Evolutionary conservation across 2,797 vertebrate species (phyloP).

Genomic region (Otolemur crassicaudatus): DNA sequence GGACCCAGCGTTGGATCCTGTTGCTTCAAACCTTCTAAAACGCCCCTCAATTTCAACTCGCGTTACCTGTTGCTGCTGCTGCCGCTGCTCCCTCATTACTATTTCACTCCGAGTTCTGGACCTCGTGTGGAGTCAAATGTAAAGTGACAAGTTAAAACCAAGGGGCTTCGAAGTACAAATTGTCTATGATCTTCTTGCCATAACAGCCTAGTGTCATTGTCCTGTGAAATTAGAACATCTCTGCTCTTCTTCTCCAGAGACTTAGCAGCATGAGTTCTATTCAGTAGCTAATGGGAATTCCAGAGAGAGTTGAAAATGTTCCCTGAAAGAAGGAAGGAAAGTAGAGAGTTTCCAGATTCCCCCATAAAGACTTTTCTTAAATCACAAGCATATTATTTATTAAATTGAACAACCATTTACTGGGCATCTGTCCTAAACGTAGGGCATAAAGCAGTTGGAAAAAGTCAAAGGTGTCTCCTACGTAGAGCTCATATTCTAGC

Average conservation of each 20-base stretch:
- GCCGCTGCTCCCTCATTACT: conserved; percentile 49
- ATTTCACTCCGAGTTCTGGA: conserved; percentile 63
- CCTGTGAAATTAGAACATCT: conserved; percentile 65
- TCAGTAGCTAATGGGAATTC: conserved; percentile 46
- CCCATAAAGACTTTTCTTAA: conserved; percentile 43
- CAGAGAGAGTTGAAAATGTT: conserved; percentile 44
- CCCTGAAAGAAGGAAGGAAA: conserved; percentile 34
- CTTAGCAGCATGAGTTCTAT: conserved; percentile 51
- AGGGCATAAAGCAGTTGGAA: not conserved
- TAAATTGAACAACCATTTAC: conserved; percentile 57
- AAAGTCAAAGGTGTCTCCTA: not conserved
- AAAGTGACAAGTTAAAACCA: conserved; percentile 76
- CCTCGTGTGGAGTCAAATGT: conserved; percentile 61
- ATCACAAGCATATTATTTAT: conserved; percentile 39
- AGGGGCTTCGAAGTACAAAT: conserved; percentile 73
- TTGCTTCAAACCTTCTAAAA: conserved; percentile 43
- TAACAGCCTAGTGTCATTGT: conserved; percentile 69
- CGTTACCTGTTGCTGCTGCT: conserved; percentile 33
- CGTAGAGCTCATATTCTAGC: not conserved
- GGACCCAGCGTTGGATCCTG: conserved; percentile 32
- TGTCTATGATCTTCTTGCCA: conserved; percentile 69
- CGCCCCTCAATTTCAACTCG: not conserved
- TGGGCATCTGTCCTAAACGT: conserved; percentile 41
- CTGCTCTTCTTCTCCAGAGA: conserved; percentile 48
- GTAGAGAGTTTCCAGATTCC: conserved; percentile 33